Evolutionary conservation across 2,113 vertebrate genomes (phyloP), one percentile per base, ranked within the genome.

Genomic region (Pluvianellus socialis): DNA sequence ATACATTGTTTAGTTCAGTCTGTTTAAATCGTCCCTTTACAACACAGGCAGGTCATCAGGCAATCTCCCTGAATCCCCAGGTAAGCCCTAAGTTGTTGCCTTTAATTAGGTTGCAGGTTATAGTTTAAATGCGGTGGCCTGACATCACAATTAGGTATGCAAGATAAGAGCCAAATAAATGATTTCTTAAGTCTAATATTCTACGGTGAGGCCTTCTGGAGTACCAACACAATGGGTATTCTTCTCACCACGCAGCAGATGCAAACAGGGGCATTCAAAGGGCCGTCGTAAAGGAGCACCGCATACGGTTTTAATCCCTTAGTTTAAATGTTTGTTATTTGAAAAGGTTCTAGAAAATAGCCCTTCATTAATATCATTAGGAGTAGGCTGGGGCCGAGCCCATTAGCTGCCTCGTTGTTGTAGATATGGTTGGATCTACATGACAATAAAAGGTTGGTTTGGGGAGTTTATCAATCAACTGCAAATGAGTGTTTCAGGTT

Each of bases 61-160:
- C 90, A 68, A 66, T 79, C 96, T 95, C 87, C 87, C 53, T 17
- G 92, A 96, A 89, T 96, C 94, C 94, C 94, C 92, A 67, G 92
- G 92, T 88, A 96, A 96, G 94, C 96, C 94, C 76, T 73, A 79
- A 95, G 72, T 67, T 79, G 79, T 65, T 95, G 91, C 86, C 86
- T 97, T 90, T 94, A 76, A 96, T 86, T 90, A 94, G 72, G 55
- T 70, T 74, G 42, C 70, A 86, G 87, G 92, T 90, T 88, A 87
- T 53, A 91, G 76, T 91, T 90, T 97, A 95, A 81, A 82, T 93
- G 81, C 35, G 52, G 42, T 73, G 83, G 20, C 79, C 56, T 94
- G 77, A 90, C 91, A 94, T 91, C 95, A 88, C 94, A 88, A 68
- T 94, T 95, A 95, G 68, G 95, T 84, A 94, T 94, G 93, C 86